These are phyloP conservation scores for Anarhynchus alexandrinus DNA, from an alignment of 2,113 vertebrate genomes.

Conservation along the genomic window DNA sequence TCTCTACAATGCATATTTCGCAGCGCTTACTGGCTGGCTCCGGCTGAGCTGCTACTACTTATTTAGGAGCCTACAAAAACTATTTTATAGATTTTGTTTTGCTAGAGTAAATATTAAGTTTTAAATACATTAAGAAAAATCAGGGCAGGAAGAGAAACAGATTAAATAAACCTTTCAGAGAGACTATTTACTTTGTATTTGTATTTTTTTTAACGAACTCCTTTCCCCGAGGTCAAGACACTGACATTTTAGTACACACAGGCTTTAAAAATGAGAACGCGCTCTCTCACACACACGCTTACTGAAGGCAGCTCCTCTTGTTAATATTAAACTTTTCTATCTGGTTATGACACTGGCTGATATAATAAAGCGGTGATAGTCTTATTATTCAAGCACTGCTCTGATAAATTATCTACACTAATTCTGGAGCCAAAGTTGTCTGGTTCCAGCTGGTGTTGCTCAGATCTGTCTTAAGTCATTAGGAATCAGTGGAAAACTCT, in stretches of 20 bases:
- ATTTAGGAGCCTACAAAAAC: slow-evolving; percentile 62
- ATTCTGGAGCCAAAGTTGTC: slow-evolving; percentile 74
- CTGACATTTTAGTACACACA: slow-evolving; percentile 58
- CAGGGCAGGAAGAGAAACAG: slow-evolving; percentile 45
- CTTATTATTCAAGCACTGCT: slow-evolving; percentile 67
- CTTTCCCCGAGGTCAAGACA: slow-evolving; percentile 32
- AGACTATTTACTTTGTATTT: slow-evolving; percentile 59
- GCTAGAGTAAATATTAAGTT: slow-evolving; percentile 58
- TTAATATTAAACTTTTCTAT: slow-evolving; percentile 76
- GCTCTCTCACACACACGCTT: background rate
- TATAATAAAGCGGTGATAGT: slow-evolving; percentile 60
- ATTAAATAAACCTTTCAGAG: slow-evolving; percentile 65
- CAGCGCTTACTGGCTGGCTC: slow-evolving; percentile 61
- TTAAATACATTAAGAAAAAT: slow-evolving; percentile 71
- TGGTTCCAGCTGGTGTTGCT: slow-evolving; percentile 75
- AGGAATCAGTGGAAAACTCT: slow-evolving; percentile 67
- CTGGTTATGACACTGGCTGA: slow-evolving; percentile 61
- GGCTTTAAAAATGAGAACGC: slow-evolving; percentile 36
- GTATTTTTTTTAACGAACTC: background rate
- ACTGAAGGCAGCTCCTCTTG: slow-evolving; percentile 62
- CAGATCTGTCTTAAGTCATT: slow-evolving; percentile 76
- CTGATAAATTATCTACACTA: slow-evolving; percentile 76
- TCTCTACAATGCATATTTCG: slow-evolving; percentile 62
- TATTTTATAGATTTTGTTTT: slow-evolving; percentile 57
- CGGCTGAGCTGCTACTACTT: slow-evolving; percentile 59